Evolutionary conservation across 2,797 vertebrate species (phyloP).

Genomic region (Percopsis omiscomaycus): DNA sequence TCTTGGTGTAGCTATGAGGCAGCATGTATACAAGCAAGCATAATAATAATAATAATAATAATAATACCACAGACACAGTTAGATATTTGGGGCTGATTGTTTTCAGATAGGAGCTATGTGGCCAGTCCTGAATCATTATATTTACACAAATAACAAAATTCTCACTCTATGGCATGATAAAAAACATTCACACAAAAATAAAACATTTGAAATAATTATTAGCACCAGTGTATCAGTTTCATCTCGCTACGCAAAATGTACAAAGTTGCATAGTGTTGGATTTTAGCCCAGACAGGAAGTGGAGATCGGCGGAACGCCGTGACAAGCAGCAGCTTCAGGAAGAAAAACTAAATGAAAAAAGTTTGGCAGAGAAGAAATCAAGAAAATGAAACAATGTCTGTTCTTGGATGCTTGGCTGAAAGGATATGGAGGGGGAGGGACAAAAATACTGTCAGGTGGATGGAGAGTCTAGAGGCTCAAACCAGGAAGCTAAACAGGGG

Average conservation of each 20-base stretch:
- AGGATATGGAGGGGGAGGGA: constrained; percentile 5
- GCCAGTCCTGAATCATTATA: constrained; percentile 84
- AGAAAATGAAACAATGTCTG: constrained; percentile 22
- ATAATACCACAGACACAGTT: constrained; percentile 61
- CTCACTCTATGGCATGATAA: constrained; percentile 85
- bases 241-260: constrained; percentile 91
- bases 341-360: constrained; percentile 13
- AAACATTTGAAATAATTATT: constrained; percentile 99
- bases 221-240: constrained; percentile 99
- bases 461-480: constrained; percentile 12
- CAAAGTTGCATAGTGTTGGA: constrained; percentile 95
- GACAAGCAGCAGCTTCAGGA: constrained; percentile 60
- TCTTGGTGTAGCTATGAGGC: constrained; percentile 61
- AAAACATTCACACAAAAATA: constrained; percentile 98
- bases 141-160: constrained; percentile 89
- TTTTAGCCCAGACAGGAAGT: constrained; percentile 52
- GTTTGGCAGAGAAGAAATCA: constrained; percentile 28
- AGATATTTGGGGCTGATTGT: constrained; percentile 62
- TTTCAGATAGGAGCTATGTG: constrained; percentile 58
- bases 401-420: constrained; percentile 8
- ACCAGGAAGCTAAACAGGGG: constrained; percentile 31
- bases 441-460: constrained; percentile 54
- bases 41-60: constrained; percentile 34
- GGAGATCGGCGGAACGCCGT: constrained; percentile 51
- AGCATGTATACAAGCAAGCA: constrained; percentile 69